Percentiles rank a stretch among this genome's conserved stretches.
Conservation (phyloP, 2,113 vertebrate species). For the Tetraodon nigroviridis region DNA sequence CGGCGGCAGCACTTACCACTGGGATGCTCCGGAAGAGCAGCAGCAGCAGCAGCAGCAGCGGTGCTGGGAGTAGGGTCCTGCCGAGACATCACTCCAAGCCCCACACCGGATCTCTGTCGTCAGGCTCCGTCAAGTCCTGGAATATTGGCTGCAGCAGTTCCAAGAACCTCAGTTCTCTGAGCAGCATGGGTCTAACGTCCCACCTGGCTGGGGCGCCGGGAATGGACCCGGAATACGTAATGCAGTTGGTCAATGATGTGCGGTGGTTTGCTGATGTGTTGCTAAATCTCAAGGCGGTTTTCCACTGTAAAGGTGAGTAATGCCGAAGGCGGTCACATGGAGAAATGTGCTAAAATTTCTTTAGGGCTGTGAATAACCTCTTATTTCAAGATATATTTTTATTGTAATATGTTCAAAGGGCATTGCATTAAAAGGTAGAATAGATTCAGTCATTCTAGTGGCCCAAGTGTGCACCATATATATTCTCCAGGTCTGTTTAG, state of each 20-base stretch:
- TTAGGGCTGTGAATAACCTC: too few relatives aligned
- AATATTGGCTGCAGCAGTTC: slow-evolving; percentile 81
- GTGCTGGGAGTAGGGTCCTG: slow-evolving; percentile 70
- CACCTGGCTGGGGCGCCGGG: slow-evolving; percentile 73
- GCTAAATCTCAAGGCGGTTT: slow-evolving; percentile 87
- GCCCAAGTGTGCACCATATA: too few relatives aligned
- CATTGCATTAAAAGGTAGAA: too few relatives aligned
- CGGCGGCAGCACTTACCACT: slow-evolving; percentile 55
- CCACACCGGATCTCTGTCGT: slow-evolving; percentile 69
- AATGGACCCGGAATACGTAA: slow-evolving; percentile 88
- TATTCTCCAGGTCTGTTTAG: too few relatives aligned
- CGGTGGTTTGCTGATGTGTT: slow-evolving; percentile 89
- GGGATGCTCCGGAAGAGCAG: slow-evolving; percentile 86
- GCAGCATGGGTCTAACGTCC: slow-evolving; percentile 73
- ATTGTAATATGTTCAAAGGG: too few relatives aligned
- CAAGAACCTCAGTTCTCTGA: slow-evolving; percentile 73
- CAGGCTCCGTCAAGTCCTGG: slow-evolving; percentile 73
- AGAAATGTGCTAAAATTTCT: not conserved
- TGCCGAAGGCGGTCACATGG: slow-evolving; percentile 60
- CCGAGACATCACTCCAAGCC: slow-evolving; percentile 71
- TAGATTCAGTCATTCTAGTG: too few relatives aligned
- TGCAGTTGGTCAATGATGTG: slow-evolving; percentile 92
- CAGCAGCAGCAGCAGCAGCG: slow-evolving; percentile 68
- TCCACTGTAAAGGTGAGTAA: slow-evolving; percentile 83
- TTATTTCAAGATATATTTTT: too few relatives aligned